Evolutionary conservation across 2,888 invertebrate genomes (phyloP).

Genomic region (Mechanitis messenoides): DNA sequence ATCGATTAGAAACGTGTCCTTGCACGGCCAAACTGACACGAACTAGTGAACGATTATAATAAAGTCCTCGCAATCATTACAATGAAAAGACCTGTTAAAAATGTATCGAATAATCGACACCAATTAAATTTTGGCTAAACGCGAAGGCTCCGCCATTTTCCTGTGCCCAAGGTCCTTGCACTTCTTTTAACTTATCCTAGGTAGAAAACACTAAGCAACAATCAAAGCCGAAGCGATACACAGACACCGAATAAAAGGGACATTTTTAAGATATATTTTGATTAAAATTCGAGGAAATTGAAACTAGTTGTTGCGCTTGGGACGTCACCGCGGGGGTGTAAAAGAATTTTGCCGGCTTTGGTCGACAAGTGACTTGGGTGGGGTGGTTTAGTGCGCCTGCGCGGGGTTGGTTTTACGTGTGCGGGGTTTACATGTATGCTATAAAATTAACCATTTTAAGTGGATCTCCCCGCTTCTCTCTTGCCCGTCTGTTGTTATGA

Average conservation of each 20-base stretch:
- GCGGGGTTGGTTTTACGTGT: conserved; percentile 55
- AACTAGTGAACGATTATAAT: conserved; percentile 42
- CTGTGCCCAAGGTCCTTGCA: conserved; percentile 37
- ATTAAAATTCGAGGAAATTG: conserved; percentile 37
- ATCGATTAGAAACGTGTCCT: conserved; percentile 56
- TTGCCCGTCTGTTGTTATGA: conserved; percentile 12
- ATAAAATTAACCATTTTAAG: conserved; percentile 41
- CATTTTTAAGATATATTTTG: conserved; percentile 40
- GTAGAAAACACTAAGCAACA: conserved; percentile 52
- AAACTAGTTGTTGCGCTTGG: conserved; percentile 66
- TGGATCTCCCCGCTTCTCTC: conserved; percentile 46
- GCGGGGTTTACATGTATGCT: conserved; percentile 59
- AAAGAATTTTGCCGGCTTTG: conserved; percentile 68
- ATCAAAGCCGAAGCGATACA: conserved; percentile 50
- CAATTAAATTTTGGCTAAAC: conserved; percentile 37
- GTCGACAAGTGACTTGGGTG: conserved; percentile 59
- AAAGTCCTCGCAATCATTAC: conserved; percentile 35
- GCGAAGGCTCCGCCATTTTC: conserved; percentile 62
- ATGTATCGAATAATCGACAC: conserved; percentile 37
- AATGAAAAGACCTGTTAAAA: conserved; percentile 37
- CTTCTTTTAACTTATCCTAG: conserved; percentile 26
- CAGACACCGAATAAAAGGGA: conserved; percentile 38
- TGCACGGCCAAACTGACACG: conserved; percentile 39
- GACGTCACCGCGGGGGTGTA: conserved; percentile 63
- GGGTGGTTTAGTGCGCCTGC: conserved; percentile 65